phyloP scores from a whole-genome alignment of 2,113 vertebrate species.

The Lucifuga dentata region DNA sequence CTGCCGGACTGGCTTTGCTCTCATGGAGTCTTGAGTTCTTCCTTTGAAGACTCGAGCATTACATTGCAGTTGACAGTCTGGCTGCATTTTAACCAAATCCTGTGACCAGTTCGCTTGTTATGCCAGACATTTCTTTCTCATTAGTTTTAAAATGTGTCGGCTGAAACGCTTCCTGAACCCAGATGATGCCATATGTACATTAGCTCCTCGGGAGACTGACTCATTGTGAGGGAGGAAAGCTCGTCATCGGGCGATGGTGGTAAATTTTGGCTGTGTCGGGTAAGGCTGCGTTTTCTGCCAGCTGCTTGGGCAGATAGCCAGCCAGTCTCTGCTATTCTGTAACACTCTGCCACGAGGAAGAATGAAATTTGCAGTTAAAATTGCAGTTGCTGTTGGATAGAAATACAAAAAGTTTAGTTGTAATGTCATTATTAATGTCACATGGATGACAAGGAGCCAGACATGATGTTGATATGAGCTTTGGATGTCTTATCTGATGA shows the following conservation, averaged over 20 bases:
- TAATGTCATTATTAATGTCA: conserved; percentile 13
- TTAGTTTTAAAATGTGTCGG: conserved; percentile 31
- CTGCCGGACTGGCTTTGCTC: conserved; percentile 30
- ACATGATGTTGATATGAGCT: neutral
- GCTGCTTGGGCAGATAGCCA: conserved; percentile 19
- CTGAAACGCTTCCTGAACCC: conserved; percentile 62
- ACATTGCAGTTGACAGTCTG: conserved; percentile 54
- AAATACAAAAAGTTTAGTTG: too few relatives aligned
- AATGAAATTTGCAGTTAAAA: conserved; percentile 1
- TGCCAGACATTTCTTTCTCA: conserved; percentile 65
- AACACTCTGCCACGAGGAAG: neutral
- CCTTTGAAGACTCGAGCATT: conserved; percentile 27
- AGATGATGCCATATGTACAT: conserved; percentile 38
- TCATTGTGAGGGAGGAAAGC: conserved; percentile 35
- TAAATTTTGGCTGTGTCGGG: conserved; percentile 8
- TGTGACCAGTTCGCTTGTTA: conserved; percentile 54
- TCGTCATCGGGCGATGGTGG: conserved; percentile 33
- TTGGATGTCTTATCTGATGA: conserved; percentile 15
- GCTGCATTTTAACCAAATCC: conserved; percentile 46
- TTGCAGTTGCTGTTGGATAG: neutral
- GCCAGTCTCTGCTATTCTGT: conserved; percentile 7
- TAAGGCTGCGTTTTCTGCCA: conserved; percentile 16
- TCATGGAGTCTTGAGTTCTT: conserved; percentile 38
- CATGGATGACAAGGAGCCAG: conserved; percentile 5
- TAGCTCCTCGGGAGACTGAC: conserved; percentile 46